Evolutionary conservation across 2,888 invertebrate genomes (phyloP).

Genomic region (Erebia palarica): DNA sequence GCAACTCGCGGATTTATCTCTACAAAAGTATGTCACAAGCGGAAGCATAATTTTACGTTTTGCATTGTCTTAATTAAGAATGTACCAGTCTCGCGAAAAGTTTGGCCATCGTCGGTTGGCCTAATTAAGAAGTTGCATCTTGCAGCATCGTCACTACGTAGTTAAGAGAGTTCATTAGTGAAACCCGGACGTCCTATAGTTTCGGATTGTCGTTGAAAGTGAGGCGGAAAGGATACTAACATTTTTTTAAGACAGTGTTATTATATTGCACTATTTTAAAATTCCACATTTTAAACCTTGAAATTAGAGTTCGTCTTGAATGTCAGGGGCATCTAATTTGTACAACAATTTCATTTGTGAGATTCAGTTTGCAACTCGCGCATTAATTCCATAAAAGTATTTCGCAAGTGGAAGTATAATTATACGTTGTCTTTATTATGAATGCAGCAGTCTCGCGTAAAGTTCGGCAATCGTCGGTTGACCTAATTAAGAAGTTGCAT

Average conservation of each 20-base stretch:
- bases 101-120: conserved; percentile 56
- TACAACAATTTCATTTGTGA: neutral
- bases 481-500: conserved; percentile 69
- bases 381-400: neutral
- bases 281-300: too few relatives aligned
- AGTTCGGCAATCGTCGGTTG: conserved; percentile 56
- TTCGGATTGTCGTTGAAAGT: conserved; percentile 67
- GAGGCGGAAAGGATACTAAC: conserved; percentile 43
- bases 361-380: neutral
- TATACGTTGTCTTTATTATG: neutral
- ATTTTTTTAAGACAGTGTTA: too few relatives aligned
- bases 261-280: too few relatives aligned
- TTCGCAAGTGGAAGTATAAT: neutral
- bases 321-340: too few relatives aligned
- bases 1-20: neutral
- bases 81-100: conserved; percentile 45
- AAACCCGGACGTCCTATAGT: conserved; percentile 62
- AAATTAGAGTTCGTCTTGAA: too few relatives aligned
- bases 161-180: conserved; percentile 73
- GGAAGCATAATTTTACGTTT: conserved; percentile 7
- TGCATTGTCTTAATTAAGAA: conserved; percentile 10
- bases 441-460: conserved; percentile 37
- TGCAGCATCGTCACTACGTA: conserved; percentile 66
- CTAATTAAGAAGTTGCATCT: conserved; percentile 71
- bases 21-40: conserved; percentile 7